These are phyloP conservation scores for Ichneumoninae sp. DNA, from an alignment of 2,888 invertebrate genomes.

Conservation along the genomic window DNA sequence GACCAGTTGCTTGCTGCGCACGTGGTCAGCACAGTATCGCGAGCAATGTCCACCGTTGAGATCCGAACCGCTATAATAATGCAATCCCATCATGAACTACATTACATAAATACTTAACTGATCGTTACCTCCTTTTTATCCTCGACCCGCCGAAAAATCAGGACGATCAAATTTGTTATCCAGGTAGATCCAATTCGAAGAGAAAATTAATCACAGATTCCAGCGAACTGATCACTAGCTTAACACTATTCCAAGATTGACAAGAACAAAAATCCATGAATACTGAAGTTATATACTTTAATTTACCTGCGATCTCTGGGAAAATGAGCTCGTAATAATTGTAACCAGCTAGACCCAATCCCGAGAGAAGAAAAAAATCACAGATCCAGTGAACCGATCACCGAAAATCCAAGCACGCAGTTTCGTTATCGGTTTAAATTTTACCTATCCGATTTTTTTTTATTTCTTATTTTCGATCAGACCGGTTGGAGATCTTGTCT, in stretches of 20 bases:
- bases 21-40: slow-evolving; percentile 6
- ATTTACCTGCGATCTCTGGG: slow-evolving; percentile 6
- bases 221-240: too few relatives aligned
- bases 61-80: not conserved
- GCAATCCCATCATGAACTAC: not conserved
- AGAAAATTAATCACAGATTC: not conserved
- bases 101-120: not conserved
- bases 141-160: too few relatives aligned
- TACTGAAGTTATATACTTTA: not conserved
- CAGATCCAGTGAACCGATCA: not conserved
- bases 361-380: not conserved
- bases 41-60: slow-evolving; percentile 5
- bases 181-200: not conserved
- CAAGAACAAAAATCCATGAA: not conserved
- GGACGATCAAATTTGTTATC: not conserved
- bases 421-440: not conserved
- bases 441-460: not conserved
- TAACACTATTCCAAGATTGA: not conserved
- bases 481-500: not conserved
- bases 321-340: not conserved
- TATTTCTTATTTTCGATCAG: not conserved
- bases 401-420: not conserved
- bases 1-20: not conserved
- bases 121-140: not conserved
- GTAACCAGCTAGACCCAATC: not conserved